phyloP scores from a whole-genome alignment of 2,888 invertebrate genomes.

The Sesia bembeciformis region DNA sequence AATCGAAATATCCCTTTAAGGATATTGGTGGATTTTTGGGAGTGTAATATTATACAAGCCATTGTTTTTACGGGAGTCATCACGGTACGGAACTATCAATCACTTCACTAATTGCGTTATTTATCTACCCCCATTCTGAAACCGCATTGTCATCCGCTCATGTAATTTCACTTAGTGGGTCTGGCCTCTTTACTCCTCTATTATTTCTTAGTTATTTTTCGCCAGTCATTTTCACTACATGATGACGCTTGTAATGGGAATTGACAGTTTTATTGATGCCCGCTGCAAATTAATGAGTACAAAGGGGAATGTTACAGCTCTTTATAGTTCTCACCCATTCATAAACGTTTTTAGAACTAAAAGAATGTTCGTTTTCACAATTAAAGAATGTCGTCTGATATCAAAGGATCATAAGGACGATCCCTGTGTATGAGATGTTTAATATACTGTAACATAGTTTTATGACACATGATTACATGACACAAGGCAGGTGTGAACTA shows the following conservation, averaged over 20 bases:
- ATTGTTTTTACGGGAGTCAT: neutral
- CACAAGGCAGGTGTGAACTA: no score
- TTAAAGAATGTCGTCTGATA: no score
- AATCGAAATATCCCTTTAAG: no score
- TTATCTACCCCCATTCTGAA: constrained; percentile 51
- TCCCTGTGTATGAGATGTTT: no score
- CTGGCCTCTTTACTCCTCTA: constrained; percentile 29
- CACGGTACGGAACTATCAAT: constrained; percentile 41
- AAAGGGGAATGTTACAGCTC: neutral
- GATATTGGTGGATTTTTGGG: no score
- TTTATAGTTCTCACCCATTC: no score
- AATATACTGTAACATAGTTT: no score
- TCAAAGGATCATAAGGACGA: no score
- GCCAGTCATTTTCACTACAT: constrained; percentile 20
- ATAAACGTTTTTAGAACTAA: no score
- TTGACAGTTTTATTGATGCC: neutral
- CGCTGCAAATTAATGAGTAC: neutral
- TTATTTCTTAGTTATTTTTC: constrained; percentile 41
- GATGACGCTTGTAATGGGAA: neutral
- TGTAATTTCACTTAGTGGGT: constrained; percentile 60
- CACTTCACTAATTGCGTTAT: constrained; percentile 60
- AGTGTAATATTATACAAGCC: neutral
- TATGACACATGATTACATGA: no score
- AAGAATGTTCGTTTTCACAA: no score
- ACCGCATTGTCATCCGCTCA: constrained; percentile 52